phyloP scores from a whole-genome alignment of 2,113 vertebrate species.

The Oreochromis niloticus region DNA sequence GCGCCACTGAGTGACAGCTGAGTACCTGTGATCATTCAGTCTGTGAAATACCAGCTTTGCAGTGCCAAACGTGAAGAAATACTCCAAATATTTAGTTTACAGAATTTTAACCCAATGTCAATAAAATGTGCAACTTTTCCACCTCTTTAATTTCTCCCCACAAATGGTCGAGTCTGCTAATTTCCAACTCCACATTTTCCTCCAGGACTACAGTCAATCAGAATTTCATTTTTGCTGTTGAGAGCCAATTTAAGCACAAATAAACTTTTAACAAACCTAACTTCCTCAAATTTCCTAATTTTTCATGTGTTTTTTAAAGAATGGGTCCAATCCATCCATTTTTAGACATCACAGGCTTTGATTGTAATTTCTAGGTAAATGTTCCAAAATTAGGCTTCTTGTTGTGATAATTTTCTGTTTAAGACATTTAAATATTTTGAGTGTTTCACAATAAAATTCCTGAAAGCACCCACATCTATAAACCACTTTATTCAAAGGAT shows the following conservation, averaged over 20 bases:
- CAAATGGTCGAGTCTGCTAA: not conserved
- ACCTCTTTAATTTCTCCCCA: not conserved
- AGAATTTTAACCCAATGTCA: not conserved
- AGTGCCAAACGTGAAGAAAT: not conserved
- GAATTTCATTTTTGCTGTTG: not conserved
- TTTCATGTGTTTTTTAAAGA: not conserved
- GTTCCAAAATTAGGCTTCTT: not conserved
- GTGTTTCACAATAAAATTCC: not conserved
- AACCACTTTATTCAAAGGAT: not conserved
- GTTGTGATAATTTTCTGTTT: not conserved
- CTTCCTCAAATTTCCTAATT: not conserved
- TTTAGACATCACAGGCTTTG: not conserved
- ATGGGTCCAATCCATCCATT: not conserved
- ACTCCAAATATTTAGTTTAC: not conserved
- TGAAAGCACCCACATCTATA: not conserved
- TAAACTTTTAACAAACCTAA: not conserved
- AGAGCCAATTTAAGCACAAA: not conserved
- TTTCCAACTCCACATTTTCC: not conserved
- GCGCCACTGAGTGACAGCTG: not conserved
- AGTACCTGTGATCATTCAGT: not conserved
- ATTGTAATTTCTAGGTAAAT: not conserved
- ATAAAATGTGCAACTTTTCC: not conserved
- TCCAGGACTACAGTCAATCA: not conserved
- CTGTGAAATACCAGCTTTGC: not conserved
- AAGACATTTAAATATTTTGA: not conserved